phyloP scores from a whole-genome alignment of 2,797 vertebrate species.

The Darevskia nairensis region DNA sequence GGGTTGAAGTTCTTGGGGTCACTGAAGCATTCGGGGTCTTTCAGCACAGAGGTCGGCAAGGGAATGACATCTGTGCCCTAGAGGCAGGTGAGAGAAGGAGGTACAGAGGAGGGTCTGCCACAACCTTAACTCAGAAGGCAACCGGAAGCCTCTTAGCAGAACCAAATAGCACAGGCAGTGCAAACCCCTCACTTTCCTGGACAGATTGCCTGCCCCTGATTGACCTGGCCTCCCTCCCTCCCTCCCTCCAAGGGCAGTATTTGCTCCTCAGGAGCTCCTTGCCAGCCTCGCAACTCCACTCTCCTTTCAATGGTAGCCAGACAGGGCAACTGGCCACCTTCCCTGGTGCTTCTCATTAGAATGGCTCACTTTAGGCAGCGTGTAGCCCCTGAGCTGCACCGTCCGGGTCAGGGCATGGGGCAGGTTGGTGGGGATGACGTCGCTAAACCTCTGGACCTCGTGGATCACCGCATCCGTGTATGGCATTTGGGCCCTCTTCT shows the following conservation, averaged over 20 bases:
- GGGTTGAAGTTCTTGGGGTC: constrained; percentile 73
- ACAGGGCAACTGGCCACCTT: neutral
- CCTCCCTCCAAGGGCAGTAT: neutral
- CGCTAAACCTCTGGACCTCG: constrained; percentile 78
- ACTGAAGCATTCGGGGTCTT: constrained; percentile 71
- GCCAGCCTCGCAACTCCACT: no score
- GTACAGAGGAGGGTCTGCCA: no score
- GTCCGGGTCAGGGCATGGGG: constrained; percentile 77
- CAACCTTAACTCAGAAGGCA: neutral
- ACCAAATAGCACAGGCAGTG: no score
- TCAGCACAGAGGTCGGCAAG: constrained; percentile 63
- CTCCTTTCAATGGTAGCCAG: no score
- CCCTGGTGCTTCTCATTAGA: no score
- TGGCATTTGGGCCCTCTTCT: constrained; percentile 79
- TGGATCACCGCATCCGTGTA: constrained; percentile 80
- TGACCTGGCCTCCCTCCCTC: neutral
- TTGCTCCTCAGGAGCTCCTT: neutral
- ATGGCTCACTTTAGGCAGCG: constrained; percentile 78
- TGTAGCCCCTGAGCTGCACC: constrained; percentile 79
- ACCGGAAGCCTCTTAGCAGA: no score
- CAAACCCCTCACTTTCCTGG: no score
- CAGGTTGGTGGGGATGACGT: constrained; percentile 77
- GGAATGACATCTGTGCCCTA: constrained; percentile 68
- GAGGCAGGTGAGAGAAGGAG: no score
- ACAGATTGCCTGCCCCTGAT: no score